phyloP scores from a whole-genome alignment of 2,888 invertebrate genomes.

The Caenorhabditis sp. region DNA sequence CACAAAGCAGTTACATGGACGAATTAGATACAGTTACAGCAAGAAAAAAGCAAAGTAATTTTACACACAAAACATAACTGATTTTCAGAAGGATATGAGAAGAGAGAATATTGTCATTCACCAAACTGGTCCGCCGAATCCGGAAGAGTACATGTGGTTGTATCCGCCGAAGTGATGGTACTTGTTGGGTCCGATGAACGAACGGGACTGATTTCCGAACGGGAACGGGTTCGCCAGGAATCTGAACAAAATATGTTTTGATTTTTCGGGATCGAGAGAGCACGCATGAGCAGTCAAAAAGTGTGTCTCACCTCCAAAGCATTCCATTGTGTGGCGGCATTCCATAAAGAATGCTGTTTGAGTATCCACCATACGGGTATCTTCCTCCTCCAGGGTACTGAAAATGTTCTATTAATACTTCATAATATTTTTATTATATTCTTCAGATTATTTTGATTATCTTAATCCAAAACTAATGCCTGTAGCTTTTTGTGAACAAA shows the following conservation, averaged over 20 bases:
- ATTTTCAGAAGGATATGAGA: not conserved
- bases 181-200: conserved; percentile 70
- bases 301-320: conserved; percentile 56
- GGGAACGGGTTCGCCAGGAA: conserved; percentile 70
- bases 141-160: conserved; percentile 63
- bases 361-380: conserved; percentile 58
- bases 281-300: too few species aligned
- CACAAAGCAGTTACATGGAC: too few species aligned
- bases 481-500: too few species aligned
- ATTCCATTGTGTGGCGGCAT: conserved; percentile 72
- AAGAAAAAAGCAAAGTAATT: too few species aligned
- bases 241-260: conserved; percentile 12
- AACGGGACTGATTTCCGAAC: conserved; percentile 54
- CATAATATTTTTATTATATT: too few species aligned
- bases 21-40: too few species aligned
- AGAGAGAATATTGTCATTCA: too few species aligned
- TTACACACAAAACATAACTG: too few species aligned
- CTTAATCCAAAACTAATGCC: too few species aligned
- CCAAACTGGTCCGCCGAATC: conserved; percentile 74
- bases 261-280: too few species aligned
- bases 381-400: conserved; percentile 49
- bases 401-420: conserved; percentile 8
- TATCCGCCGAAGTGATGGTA: conserved; percentile 71
- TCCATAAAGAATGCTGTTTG: conserved; percentile 66
- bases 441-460: too few species aligned